A percentile compares a stretch with the other conserved stretches of the same genome.
These are phyloP conservation scores for Liopterus haemorrhoidalis DNA, from an alignment of 2,888 invertebrate species.

Conservation along the genomic window DNA sequence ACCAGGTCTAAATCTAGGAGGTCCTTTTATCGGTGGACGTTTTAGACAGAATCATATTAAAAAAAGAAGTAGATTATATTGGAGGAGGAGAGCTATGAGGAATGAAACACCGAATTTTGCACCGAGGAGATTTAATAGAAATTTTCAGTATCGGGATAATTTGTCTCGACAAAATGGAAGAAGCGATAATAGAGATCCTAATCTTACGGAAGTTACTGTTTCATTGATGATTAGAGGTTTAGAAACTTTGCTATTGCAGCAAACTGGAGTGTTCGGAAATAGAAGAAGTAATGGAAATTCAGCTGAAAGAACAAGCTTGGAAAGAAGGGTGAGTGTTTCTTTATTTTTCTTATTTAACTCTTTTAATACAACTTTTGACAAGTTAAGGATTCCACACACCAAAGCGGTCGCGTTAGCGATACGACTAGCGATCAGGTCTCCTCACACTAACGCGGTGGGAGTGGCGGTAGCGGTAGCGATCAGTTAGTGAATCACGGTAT, in stretches of 20 bases:
- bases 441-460: no score
- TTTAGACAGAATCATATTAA: slow-evolving; percentile 18
- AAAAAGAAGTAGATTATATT: slow-evolving; percentile 21
- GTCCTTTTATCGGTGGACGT: slow-evolving; percentile 10
- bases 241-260: slow-evolving; percentile 17
- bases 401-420: no score
- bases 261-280: slow-evolving; percentile 15
- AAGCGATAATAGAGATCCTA: slow-evolving; percentile 9
- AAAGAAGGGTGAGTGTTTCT: no score
- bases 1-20: slow-evolving; percentile 10
- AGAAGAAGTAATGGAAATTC: slow-evolving; percentile 14
- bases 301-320: slow-evolving; percentile 17
- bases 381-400: no score
- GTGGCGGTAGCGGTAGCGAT: no score
- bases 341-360: no score
- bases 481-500: no score
- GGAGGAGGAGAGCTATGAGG: slow-evolving; percentile 19
- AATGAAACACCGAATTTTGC: slow-evolving; percentile 17
- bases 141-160: slow-evolving; percentile 11
- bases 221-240: slow-evolving; percentile 16
- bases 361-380: no score
- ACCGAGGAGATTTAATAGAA: slow-evolving; percentile 14
- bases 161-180: slow-evolving; percentile 12
- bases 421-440: no score
- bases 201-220: slow-evolving; percentile 17